Base-by-base conservation (phyloP, 23 tunicate species). In the Corella eumyota region DNA sequence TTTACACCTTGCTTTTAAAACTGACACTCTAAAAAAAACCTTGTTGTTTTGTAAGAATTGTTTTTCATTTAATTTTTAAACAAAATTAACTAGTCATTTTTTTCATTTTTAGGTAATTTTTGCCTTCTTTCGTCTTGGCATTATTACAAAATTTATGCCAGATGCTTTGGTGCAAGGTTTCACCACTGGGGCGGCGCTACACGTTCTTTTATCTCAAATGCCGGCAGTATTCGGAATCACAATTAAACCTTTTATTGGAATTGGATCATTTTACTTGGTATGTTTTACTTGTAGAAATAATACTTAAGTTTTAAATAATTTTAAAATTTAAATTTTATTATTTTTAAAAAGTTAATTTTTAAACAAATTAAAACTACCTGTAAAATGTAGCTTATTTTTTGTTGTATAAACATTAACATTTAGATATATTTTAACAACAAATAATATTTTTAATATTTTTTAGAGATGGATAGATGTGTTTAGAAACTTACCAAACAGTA, bases 381-480 rank as follows among this genome's bases (percentile, higher is more conserved):
- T n/a, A n/a, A n/a, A n/a, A n/a, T n/a, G n/a, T n/a, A n/a, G n/a
- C n/a, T n/a, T n/a, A n/a, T n/a, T n/a, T n/a, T n/a, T n/a, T n/a
- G n/a, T n/a, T n/a, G 48, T 9, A 40, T 40, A 21, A 21, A 52
- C 20, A 52, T 13, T 17, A 17, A 23, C 7, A 17, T 6, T 6
- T 21, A 21, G 23, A 21, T 11, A 13, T 13, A 6, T 6, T 52
- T 52, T 13, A 56, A 56, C 26, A 56, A 56, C 61, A 20, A 20
- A 25, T 22, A 25, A 26, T 56, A 5, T 11, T 3, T 11, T 29
- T 48, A 2, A 26, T 54, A 23, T 60, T 31, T 30, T 58, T 15
- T 45, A 86, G 95, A 68, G 68, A 30, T 86, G 95, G 95, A 36
- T 79, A 26, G 85, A 86, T 7, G 78, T 86, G 9, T 86, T 86